Conservation (phyloP, 2,113 vertebrate species). For the Ammospiza caudacuta region DNA sequence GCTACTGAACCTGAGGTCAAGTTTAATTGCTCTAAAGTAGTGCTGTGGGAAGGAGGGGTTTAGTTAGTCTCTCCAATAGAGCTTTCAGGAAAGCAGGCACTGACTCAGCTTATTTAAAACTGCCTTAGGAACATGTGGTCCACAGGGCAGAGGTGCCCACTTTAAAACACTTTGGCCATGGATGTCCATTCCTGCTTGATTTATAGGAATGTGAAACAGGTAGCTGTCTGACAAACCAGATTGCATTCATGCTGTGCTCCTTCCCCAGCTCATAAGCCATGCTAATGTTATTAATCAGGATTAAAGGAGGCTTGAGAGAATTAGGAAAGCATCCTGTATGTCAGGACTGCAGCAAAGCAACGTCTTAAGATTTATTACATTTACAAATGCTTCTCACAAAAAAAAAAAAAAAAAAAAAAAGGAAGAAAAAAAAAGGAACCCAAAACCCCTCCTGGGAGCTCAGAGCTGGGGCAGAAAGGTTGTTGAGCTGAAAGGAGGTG, state of each 20-base stretch:
- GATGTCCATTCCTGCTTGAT: not conserved
- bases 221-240: not conserved
- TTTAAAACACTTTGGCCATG: not conserved
- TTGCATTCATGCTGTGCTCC: not conserved
- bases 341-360: conserved; percentile 12
- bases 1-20: not conserved
- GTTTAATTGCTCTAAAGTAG: not conserved
- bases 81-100: not conserved
- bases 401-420: not conserved
- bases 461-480: no score
- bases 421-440: no score
- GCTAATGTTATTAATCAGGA: conserved; percentile 41
- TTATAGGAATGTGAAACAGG: not conserved
- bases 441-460: no score
- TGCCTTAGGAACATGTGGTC: not conserved
- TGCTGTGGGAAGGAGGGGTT: not conserved
- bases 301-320: conserved; percentile 43
- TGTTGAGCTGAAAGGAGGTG: no score
- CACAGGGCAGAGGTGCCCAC: not conserved
- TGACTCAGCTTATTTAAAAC: not conserved
- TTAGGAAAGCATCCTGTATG: not conserved
- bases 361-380: not conserved
- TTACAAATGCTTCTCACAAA: not conserved
- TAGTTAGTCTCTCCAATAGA: not conserved
- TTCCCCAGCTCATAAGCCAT: not conserved